phyloP scores from a whole-genome alignment of 2,797 vertebrate genomes.

The Morus bassanus region DNA sequence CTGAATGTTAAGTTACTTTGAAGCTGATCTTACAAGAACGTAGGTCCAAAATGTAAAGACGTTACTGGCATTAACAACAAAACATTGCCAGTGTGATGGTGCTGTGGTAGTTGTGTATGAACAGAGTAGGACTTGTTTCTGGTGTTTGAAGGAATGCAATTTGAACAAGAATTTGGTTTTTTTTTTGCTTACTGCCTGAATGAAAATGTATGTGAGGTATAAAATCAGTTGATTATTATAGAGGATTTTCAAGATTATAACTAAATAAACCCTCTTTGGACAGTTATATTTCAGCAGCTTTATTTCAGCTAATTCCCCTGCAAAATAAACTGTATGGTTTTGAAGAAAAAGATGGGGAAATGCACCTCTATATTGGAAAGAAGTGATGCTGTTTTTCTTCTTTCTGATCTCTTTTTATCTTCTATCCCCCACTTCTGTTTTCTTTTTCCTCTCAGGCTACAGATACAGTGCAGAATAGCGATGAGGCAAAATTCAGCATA shows the following conservation, averaged over 20 bases:
- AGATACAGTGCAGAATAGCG: background rate
- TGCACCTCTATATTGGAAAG: background rate
- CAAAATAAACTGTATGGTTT: background rate
- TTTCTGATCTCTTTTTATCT: background rate
- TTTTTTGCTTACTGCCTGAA: background rate
- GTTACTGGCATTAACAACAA: background rate
- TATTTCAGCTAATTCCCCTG: background rate
- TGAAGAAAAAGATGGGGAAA: background rate
- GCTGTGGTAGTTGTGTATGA: background rate
- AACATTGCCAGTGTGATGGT: background rate
- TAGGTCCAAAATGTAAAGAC: background rate
- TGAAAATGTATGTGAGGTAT: background rate
- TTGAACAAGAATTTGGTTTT: background rate
- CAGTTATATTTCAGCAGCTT: background rate
- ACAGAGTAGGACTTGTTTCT: background rate
- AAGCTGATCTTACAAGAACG: background rate
- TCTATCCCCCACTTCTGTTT: background rate
- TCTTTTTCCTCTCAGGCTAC: background rate
- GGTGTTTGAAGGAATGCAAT: background rate
- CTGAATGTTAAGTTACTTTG: background rate
- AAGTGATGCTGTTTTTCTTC: background rate
- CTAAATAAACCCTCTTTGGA: background rate
- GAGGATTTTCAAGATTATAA: background rate
- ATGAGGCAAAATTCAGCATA: conserved; percentile 19
- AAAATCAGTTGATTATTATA: background rate